Evolutionary conservation across 1,140 invertebrate genomes (phyloP).

Genomic region (Hyles euphorbiae): DNA sequence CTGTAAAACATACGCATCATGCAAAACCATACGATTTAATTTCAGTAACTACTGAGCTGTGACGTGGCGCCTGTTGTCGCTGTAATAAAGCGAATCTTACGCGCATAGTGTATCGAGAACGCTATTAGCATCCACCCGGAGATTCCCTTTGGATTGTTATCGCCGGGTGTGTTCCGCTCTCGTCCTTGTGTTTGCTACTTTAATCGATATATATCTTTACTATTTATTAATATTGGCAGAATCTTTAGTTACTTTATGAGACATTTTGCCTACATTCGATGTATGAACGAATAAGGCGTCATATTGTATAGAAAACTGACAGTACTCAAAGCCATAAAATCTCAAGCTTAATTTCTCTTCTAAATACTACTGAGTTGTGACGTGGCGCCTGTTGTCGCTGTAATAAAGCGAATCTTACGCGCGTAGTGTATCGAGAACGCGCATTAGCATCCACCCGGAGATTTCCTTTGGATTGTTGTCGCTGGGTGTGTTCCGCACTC

Average conservation of each 20-base stretch:
- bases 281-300: too few relatives aligned
- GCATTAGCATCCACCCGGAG: slow-evolving; percentile 20
- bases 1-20: neutral
- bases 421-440: slow-evolving; percentile 20
- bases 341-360: too few relatives aligned
- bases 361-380: too few relatives aligned
- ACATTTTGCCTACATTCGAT: too few relatives aligned
- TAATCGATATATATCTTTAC: too few relatives aligned
- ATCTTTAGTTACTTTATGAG: too few relatives aligned
- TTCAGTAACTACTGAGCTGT: too few relatives aligned
- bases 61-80: slow-evolving; percentile 5
- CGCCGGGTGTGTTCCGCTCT: slow-evolving; percentile 14
- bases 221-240: too few relatives aligned
- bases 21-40: too few relatives aligned
- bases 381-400: slow-evolving; percentile 7
- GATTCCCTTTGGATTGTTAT: slow-evolving; percentile 21
- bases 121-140: slow-evolving; percentile 21
- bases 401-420: slow-evolving; percentile 21
- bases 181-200: neutral
- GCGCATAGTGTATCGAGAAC: slow-evolving; percentile 19
- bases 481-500: slow-evolving; percentile 13
- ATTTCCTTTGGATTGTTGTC: slow-evolving; percentile 21
- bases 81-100: slow-evolving; percentile 21
- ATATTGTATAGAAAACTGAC: too few relatives aligned
- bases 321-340: too few relatives aligned